These are phyloP conservation scores for Yponomeuta cagnagella DNA, from an alignment of 2,888 invertebrate genomes.

Conservation along the genomic window DNA sequence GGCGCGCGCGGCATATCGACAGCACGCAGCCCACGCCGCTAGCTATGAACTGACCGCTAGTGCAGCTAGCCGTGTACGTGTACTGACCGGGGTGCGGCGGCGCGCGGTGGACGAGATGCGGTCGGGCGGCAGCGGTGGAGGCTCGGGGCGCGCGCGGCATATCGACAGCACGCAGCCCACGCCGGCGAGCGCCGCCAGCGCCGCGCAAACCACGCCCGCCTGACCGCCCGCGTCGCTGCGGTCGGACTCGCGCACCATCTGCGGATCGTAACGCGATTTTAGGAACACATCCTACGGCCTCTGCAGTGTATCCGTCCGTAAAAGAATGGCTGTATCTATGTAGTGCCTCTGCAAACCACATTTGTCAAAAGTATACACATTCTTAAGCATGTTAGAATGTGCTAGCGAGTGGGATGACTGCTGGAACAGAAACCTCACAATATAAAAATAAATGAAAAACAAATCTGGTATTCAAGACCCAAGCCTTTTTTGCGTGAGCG, in stretches of 20 bases:
- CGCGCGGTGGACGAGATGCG: slow-evolving; percentile 58
- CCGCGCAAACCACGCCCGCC: slow-evolving; percentile 78
- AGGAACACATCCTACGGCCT: background rate
- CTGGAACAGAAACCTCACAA: no score
- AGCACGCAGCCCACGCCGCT: slow-evolving; percentile 77
- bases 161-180: slow-evolving; percentile 79
- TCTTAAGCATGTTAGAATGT: no score
- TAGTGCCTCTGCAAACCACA: no score
- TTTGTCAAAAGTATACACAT: no score
- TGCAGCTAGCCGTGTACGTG: slow-evolving; percentile 16
- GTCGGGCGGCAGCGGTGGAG: slow-evolving; percentile 54
- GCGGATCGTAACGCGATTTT: background rate
- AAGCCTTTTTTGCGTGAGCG: no score
- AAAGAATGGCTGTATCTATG: no score
- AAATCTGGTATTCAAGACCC: no score
- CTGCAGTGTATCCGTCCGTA: no score
- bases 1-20: slow-evolving; percentile 67
- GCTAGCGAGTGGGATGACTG: no score
- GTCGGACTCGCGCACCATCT: background rate
- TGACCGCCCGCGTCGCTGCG: slow-evolving; percentile 68
- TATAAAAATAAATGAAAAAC: no score
- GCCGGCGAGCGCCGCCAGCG: slow-evolving; percentile 78
- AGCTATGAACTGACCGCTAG: no score
- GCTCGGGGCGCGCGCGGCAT: slow-evolving; percentile 61
- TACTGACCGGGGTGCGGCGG: slow-evolving; percentile 33